Base-by-base conservation (phyloP, 2,888 invertebrate species). In the Neoaliturus tenellus region DNA sequence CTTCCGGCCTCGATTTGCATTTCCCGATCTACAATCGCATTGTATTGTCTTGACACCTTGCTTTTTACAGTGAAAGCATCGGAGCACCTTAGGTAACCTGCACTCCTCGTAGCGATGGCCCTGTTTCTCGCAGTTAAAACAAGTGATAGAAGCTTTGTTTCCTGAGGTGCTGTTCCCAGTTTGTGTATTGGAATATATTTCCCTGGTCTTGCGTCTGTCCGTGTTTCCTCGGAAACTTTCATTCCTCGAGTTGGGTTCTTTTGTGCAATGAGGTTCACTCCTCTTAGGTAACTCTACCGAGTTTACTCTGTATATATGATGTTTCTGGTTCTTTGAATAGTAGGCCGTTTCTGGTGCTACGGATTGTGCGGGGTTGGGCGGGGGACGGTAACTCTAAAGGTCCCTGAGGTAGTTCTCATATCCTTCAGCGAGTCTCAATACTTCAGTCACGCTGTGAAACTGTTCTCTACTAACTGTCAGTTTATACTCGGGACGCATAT, bases 401-500 rank as follows among this genome's bases (percentile, higher is more conserved):
- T 67, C 67, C 28, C 67, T 5, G 14, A 67, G 25, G n/a, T 67
- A 67, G 6, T 23, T 23, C 67, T 67, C 67, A 67, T 67, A 67
- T 8, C 67, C 67, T 31, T 67, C 67, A 8, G 67, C 67, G 4
- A 23, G 67, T 67, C 23, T 5, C 31, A 67, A 28, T 10, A 67
- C 6, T 67, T 67, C 67, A 28, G 6, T n/a, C 8, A 67, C n/a
- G 23, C 25, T 23, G 28, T 23, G 23, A 25, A 67, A 67, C 8
- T 67, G 14, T 20, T 67, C 67, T 28, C 67, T 67, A 20, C 67
- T 10, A 10, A 67, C 28, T 4, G 67, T 67, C 31, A 67, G 67
- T n/a, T 67, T 67, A n/a, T 67, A 67, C 8, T 67, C 67, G 6
- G 67, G 67, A 10, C 31, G 14, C 67, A 67, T 67, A 67, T 67